Base-by-base conservation (phyloP, 2,888 invertebrate genomes). In the Baronia brevicornis region DNA sequence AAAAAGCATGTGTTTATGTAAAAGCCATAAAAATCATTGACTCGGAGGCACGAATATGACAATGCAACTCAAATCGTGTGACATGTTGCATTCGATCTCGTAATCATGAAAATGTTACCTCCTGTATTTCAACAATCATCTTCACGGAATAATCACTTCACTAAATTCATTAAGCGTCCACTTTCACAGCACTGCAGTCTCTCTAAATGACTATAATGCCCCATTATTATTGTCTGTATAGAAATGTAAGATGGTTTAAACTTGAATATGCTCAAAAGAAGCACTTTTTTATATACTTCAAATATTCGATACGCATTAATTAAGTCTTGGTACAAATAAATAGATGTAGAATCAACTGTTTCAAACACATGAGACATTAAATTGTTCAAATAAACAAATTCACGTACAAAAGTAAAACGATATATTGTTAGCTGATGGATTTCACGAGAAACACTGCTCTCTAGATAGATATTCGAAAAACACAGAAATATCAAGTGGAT, bases 71-170 rank as follows among this genome's bases (percentile, higher is more conserved):
- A 33, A n/a, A n/a, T n/a, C n/a, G n/a, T n/a, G n/a, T n/a, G n/a
- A n/a, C n/a, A n/a, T n/a, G n/a, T n/a, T n/a, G n/a, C n/a, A n/a
- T n/a, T 17, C 4, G 4, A 6, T 4, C 17, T 4, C 4, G 17
- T 32, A 34, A 43, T 34, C 20, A 17, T 34, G 28, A 33, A 39
- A 44, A 43, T 41, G 43, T 52, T 79, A 82, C 82, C 82, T 82
- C 82, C 50, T 74, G 75, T 47, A 82, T 79, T 64, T 82, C 82
- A 68, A 82, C 80, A 68, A 82, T 80, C 82, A 82, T 82, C 54
- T 67, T 72, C 56, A 44, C 50, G 46, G 36, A 38, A 45, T 46
- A 43, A 46, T 45, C 53, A 51, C 50, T 43, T 53, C 54, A 56
- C 52, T 42, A 51, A 51, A 47, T 35, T 30, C 30, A 22, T 35